A percentile compares a stretch with the other conserved stretches of the same genome.
Conservation (phyloP, 2,797 vertebrate species). For the Adrianichthys oophorus region DNA sequence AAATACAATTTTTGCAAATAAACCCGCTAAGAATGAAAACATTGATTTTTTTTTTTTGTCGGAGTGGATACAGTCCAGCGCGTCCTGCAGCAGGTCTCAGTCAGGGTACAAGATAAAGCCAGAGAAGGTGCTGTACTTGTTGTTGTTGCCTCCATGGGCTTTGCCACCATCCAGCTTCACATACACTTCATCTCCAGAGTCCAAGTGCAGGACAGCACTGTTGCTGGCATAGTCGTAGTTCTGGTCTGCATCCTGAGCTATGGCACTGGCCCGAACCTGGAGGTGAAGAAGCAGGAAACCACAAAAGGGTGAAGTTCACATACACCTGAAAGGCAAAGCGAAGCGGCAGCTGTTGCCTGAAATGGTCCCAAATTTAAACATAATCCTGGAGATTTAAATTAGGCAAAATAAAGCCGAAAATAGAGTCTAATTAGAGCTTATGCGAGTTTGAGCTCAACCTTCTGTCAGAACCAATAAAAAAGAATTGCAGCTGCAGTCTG, state of each 20-base stretch:
- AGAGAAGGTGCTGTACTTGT: slow-evolving; percentile 99
- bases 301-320: slow-evolving; percentile 34
- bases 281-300: background rate
- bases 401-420: background rate
- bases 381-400: background rate
- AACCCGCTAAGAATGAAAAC: slow-evolving; percentile 25
- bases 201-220: slow-evolving; percentile 94
- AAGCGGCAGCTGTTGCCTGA: slow-evolving; percentile 19
- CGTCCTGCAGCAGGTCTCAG: slow-evolving; percentile 64
- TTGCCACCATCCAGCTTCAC: slow-evolving; percentile 97
- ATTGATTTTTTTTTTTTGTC: slow-evolving; percentile 7
- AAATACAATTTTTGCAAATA: slow-evolving; percentile 15
- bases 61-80: slow-evolving; percentile 24
- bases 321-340: slow-evolving; percentile 36
- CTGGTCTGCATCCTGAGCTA: slow-evolving; percentile 96
- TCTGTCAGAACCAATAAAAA: background rate
- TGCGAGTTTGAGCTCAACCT: background rate
- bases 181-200: slow-evolving; percentile 95
- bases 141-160: slow-evolving; percentile 98
- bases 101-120: slow-evolving; percentile 97
- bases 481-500: background rate
- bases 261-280: slow-evolving; percentile 95
- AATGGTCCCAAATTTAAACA: slow-evolving; percentile 15
- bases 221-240: slow-evolving; percentile 99
- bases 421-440: background rate